Evolutionary conservation across 1,140 invertebrate species (phyloP).

Genomic region (Apocrypta bakeri): DNA sequence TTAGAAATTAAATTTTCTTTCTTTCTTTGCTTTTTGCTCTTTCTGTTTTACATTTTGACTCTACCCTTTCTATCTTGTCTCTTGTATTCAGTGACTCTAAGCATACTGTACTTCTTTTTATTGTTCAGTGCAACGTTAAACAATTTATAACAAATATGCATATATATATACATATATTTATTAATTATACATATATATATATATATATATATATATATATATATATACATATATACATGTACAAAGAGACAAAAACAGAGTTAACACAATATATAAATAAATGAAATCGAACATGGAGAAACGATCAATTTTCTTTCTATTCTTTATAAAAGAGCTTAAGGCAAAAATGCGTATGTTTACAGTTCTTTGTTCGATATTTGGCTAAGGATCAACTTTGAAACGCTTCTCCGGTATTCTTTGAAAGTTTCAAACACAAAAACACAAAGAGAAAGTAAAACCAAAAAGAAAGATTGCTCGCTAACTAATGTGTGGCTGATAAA

Average conservation of each 20-base stretch:
- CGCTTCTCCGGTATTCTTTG: conserved; percentile 33
- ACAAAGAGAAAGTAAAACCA: conserved; percentile 39
- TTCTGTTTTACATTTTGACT: neutral
- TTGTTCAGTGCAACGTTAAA: conserved; percentile 46
- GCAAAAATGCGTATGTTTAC: neutral
- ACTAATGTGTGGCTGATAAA: conserved; percentile 7
- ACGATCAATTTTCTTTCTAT: conserved; percentile 18
- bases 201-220: too few relatives aligned
- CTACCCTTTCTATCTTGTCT: neutral
- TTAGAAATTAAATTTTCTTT: conserved; percentile 23
- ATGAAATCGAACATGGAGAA: conserved; percentile 41
- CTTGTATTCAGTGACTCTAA: conserved; percentile 18
- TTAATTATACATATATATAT: too few relatives aligned
- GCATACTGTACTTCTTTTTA: conserved; percentile 51
- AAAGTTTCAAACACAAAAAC: conserved; percentile 17
- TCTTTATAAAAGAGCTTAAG: neutral
- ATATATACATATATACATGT: neutral
- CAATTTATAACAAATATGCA: too few relatives aligned
- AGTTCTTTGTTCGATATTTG: neutral
- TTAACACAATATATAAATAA: conserved; percentile 54
- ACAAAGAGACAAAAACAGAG: conserved; percentile 52
- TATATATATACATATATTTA: conserved; percentile 16
- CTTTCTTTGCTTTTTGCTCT: conserved; percentile 31
- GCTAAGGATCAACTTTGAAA: conserved; percentile 21
- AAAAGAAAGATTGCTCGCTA: conserved; percentile 29